These are phyloP conservation scores for Xiphophorus hellerii DNA, from an alignment of 2,113 vertebrate genomes.

Conservation along the genomic window DNA sequence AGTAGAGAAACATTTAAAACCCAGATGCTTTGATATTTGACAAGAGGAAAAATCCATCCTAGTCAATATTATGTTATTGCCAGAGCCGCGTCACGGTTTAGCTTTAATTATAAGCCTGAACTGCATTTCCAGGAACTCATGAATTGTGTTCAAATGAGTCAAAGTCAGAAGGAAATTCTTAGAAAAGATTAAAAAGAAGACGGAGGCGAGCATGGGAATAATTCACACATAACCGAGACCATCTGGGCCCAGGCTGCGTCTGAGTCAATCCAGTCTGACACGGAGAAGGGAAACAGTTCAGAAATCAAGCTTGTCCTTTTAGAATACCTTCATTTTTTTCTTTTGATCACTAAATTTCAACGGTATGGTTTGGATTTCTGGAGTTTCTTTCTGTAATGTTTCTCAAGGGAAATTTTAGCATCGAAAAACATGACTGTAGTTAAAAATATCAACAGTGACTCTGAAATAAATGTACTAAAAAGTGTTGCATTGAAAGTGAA, in stretches of 20 bases:
- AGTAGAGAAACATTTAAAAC: neutral
- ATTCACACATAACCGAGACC: no score
- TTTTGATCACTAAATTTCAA: neutral
- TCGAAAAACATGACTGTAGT: no score
- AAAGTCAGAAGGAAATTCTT: neutral
- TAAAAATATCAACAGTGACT: no score
- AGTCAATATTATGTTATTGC: neutral
- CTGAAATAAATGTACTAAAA: no score
- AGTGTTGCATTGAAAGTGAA: no score
- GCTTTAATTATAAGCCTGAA: neutral
- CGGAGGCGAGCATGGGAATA: no score
- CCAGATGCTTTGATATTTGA: neutral
- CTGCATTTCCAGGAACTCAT: neutral
- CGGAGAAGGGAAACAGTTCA: no score
- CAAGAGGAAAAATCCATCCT: neutral
- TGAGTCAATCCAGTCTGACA: no score
- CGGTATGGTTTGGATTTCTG: neutral
- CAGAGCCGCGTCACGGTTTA: neutral
- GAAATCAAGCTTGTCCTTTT: neutral
- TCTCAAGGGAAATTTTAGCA: no score
- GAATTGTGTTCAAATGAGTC: neutral
- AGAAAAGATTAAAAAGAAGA: neutral
- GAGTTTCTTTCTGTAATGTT: no score
- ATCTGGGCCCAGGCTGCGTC: no score
- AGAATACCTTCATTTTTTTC: neutral